Percentiles rank a stretch among this genome's conserved stretches.
Conservation (phyloP, 2,797 vertebrate genomes). For the Esox masquinongy region DNA sequence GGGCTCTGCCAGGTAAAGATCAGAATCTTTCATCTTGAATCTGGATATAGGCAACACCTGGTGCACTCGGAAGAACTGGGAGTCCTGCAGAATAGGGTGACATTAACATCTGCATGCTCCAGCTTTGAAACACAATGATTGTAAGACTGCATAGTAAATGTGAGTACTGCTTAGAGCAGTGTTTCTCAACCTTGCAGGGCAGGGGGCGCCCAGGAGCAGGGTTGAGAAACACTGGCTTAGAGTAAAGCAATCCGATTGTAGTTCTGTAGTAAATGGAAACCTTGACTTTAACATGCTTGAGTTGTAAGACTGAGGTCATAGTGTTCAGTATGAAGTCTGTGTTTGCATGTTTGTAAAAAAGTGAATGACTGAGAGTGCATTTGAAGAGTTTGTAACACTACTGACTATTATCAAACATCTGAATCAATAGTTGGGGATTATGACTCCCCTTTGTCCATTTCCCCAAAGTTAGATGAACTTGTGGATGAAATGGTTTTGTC, state of each 20-base stretch:
- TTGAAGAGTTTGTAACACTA: not conserved
- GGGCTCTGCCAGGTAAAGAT: slow-evolving; percentile 80
- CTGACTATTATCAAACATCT: no score
- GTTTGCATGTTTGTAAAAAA: not conserved
- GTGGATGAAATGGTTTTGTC: no score
- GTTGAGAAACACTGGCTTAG: not conserved
- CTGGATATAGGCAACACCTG: slow-evolving; percentile 85
- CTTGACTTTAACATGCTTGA: not conserved
- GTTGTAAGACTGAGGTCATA: not conserved
- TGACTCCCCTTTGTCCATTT: no score
- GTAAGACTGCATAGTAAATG: not conserved
- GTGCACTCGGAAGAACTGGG: slow-evolving; percentile 85
- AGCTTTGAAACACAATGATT: not conserved
- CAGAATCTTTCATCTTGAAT: slow-evolving; percentile 78
- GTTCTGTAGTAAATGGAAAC: not conserved
- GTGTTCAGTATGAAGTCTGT: not conserved
- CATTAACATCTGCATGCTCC: not conserved
- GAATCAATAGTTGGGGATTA: no score
- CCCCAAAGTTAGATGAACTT: no score
- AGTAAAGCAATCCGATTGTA: not conserved
- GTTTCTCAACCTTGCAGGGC: no score
- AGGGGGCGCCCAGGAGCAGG: no score
- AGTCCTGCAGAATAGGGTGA: slow-evolving; percentile 69
- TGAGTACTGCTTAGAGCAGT: not conserved
- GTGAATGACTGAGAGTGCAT: not conserved